Evolutionary conservation across 2,797 vertebrate species (phyloP).

Genomic region (Myotis pilosus): DNA sequence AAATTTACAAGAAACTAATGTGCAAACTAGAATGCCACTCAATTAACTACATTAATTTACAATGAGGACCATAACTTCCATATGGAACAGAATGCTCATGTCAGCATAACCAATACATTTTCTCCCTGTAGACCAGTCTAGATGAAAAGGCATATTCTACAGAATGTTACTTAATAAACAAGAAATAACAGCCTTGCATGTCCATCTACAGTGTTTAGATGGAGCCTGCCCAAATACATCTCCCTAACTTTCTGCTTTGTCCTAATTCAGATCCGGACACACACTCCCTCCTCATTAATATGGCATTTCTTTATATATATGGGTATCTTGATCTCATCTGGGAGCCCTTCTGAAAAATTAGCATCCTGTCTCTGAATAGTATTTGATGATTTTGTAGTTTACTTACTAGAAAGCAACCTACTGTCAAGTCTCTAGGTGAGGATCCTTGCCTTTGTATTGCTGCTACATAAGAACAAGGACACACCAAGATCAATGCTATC

Average conservation of each 20-base stretch:
- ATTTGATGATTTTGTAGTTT: background rate
- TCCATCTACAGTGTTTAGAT: background rate
- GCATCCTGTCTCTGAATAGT: background rate
- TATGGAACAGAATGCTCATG: background rate
- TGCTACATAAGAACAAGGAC: background rate
- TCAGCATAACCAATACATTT: background rate
- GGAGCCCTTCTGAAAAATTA: background rate
- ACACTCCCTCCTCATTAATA: background rate
- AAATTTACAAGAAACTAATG: constrained; percentile 19
- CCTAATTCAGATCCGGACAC: background rate
- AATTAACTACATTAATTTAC: background rate
- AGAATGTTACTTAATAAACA: constrained; percentile 12
- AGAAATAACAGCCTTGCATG: background rate
- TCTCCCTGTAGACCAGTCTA: background rate
- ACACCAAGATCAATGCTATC: background rate
- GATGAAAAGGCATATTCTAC: constrained; percentile 31
- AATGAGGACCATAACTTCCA: background rate
- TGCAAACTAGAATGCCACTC: constrained; percentile 21
- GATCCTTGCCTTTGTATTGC: background rate
- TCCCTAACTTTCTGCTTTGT: background rate
- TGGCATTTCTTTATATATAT: background rate
- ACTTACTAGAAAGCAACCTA: background rate
- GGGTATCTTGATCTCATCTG: background rate
- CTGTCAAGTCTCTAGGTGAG: background rate
- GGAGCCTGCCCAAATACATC: rapidly evolving